Percentiles rank a stretch among this genome's conserved stretches.
Conservation (phyloP, 1,140 invertebrate species). For the Heliconius nattereri region DNA sequence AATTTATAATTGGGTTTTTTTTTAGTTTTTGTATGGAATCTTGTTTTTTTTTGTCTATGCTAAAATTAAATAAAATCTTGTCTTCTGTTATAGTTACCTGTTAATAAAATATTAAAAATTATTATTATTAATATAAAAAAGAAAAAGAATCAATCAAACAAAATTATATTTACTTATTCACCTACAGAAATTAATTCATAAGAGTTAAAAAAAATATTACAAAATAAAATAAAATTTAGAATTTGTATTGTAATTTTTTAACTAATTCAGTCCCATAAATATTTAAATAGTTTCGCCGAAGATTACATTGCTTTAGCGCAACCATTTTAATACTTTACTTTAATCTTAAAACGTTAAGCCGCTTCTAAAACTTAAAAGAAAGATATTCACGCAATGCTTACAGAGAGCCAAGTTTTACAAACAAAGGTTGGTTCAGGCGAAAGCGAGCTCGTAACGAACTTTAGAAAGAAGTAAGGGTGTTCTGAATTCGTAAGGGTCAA, state of each 20-base stretch:
- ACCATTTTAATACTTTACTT: slow-evolving; percentile 11
- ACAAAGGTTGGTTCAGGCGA: not conserved
- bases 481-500: not conserved
- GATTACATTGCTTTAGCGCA: not conserved
- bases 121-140: too few relatives aligned
- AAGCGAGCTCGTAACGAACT: not conserved
- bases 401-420: not conserved
- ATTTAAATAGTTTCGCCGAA: not conserved
- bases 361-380: not conserved
- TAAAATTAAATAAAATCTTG: not conserved
- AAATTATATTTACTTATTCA: too few relatives aligned
- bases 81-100: too few relatives aligned
- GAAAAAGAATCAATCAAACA: too few relatives aligned
- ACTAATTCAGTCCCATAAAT: too few relatives aligned
- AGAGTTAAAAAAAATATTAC: too few relatives aligned
- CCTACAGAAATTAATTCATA: too few relatives aligned
- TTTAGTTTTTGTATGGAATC: not conserved
- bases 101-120: too few relatives aligned
- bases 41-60: not conserved
- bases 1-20: not conserved
- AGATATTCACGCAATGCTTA: slow-evolving; percentile 7
- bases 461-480: not conserved
- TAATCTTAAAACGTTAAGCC: slow-evolving; percentile 6
- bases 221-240: too few relatives aligned
- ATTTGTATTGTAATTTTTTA: too few relatives aligned